Percentiles rank a stretch among this genome's conserved stretches.
Evolutionary conservation across 2,888 invertebrate genomes (phyloP).

Genomic region (Agonopterix subpropinquella): DNA sequence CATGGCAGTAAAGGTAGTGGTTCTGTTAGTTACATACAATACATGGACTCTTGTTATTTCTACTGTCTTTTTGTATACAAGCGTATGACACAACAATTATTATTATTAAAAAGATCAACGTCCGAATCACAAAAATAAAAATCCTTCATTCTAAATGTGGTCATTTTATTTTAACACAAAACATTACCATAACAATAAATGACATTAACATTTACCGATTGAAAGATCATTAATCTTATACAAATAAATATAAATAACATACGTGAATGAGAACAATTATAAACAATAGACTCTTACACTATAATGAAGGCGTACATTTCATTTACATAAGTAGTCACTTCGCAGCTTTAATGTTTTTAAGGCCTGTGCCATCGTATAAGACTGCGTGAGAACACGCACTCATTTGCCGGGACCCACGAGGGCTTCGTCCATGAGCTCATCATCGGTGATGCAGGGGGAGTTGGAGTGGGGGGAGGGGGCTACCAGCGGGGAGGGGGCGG

Average conservation of each 20-base stretch:
- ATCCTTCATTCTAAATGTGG: conserved; percentile 2
- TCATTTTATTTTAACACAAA: conserved; percentile 4
- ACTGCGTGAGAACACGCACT: conserved; percentile 21
- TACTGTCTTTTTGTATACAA: conserved; percentile 22
- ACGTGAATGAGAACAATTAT: conserved; percentile 4
- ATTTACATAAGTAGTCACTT: too few relatives aligned
- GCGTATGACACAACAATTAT: conserved; percentile 23
- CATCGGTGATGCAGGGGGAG: conserved; percentile 89
- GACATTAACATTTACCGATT: conserved; percentile 12
- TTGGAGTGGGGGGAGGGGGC: conserved; percentile 82
- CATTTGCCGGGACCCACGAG: conserved; percentile 86
- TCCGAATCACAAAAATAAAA: conserved; percentile 9
- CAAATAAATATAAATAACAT: conserved; percentile 16
- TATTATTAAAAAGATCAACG: background rate
- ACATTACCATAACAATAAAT: background rate
- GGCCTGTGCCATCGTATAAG: background rate
- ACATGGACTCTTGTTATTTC: conserved; percentile 18
- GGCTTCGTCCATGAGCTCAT: conserved; percentile 93
- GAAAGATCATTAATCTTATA: conserved; percentile 10
- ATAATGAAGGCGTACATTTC: background rate
- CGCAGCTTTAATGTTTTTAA: too few relatives aligned
- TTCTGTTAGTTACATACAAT: conserved; percentile 37
- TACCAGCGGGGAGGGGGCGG: conserved; percentile 81
- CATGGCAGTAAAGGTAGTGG: conserved; percentile 10
- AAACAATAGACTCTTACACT: background rate